phyloP scores from a whole-genome alignment of 1,140 invertebrate species.

The Prorops nasuta region DNA sequence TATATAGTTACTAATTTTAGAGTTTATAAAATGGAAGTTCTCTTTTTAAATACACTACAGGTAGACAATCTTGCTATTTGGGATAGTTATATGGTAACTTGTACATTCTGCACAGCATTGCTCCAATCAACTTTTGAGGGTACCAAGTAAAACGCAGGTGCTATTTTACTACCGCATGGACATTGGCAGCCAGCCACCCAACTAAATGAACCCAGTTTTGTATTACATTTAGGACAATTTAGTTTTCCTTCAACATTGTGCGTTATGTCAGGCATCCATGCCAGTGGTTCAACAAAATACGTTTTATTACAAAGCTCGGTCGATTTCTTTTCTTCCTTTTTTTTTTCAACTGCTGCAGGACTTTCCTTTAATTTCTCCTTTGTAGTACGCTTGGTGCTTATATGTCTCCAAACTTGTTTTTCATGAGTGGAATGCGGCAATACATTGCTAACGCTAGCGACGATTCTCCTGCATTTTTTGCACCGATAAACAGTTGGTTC shows the following conservation, averaged over 20 bases:
- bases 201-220: constrained; percentile 79
- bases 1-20: no score
- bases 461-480: constrained; percentile 73
- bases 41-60: no score
- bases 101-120: constrained; percentile 82
- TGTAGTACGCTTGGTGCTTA: constrained; percentile 36
- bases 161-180: constrained; percentile 79
- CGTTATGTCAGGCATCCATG: constrained; percentile 76
- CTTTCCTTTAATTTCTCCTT: constrained; percentile 25
- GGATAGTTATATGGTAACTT: constrained; percentile 68
- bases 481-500: constrained; percentile 81
- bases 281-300: constrained; percentile 77
- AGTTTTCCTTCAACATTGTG: constrained; percentile 73
- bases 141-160: constrained; percentile 82
- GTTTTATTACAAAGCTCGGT: constrained; percentile 65
- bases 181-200: constrained; percentile 80
- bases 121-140: constrained; percentile 85
- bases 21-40: no score
- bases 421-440: constrained; percentile 66
- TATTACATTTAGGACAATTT: constrained; percentile 78
- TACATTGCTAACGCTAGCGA: constrained; percentile 76
- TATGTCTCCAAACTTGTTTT: constrained; percentile 54
- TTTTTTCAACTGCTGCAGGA: constrained; percentile 35
- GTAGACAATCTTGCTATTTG: no score
- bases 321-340: constrained; percentile 40